Base-by-base conservation (phyloP, 1,140 invertebrate species). In the Drosophila orosa region DNA sequence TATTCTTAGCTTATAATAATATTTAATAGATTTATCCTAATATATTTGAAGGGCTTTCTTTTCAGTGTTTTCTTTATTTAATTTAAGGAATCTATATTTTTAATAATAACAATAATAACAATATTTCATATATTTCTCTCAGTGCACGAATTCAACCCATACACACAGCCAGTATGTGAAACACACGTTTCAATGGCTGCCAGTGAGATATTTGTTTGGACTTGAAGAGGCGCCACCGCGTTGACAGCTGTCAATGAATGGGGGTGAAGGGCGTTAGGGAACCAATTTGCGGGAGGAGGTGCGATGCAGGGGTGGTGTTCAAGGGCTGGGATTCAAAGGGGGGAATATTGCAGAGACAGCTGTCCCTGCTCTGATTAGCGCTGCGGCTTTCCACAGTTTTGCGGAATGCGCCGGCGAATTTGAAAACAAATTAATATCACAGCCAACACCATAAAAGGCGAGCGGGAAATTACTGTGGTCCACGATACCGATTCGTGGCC, bases 171-270 rank as follows among this genome's bases (percentile, higher is more conserved):
- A 25, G 24, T 47, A 39, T 17, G 44, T 54, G 24, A 68, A 72
- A 52, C 27, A 42, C 37, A 54, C 33, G 39, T 57, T 45, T 61
- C 37, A 65, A 35, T 66, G 58, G 40, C 39, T 82, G 25, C 35
- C 47, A 63, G 35, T 68, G 48, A 76, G 76, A 58, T 73, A 80
- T 84, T 73, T 71, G 50, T 58, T 77, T 60, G 80, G 65, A 60
- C 42, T 47, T 63, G 48, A 39, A 52, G 57, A 61, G 78, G 77
- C 81, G 81, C 82, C 81, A 74, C 29, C 37, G 61, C 56, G 59
- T 45, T 84, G 80, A 84, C 74, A 85, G 77, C 77, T 80, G 81
- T 76, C 81, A 80, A 50, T 71, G 61, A 39, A 52, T 52, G 55
- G 54, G 52, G 42, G 52, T 29, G 72, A 48, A 66, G 73, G 68